A percentile compares a stretch with the other conserved stretches of the same genome.
phyloP scores from a whole-genome alignment of 2,797 vertebrate species.

The Peromyscus melanophrys region DNA sequence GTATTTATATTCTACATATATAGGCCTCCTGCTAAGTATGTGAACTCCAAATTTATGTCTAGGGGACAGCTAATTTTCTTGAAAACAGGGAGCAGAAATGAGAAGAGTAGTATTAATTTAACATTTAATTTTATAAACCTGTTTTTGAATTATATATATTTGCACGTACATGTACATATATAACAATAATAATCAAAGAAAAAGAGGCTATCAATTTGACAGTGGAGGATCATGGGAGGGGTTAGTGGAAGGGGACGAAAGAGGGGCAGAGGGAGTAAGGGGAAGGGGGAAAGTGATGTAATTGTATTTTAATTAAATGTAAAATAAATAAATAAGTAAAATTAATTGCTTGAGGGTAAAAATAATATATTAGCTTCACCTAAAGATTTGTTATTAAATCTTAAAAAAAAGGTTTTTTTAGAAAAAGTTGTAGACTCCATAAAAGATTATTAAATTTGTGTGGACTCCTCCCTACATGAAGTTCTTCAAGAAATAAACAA shows the following conservation, averaged over 20 bases:
- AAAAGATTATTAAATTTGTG: constrained; percentile 34
- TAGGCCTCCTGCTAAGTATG: not conserved
- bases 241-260: not conserved
- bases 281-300: not conserved
- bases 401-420: not conserved
- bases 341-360: not conserved
- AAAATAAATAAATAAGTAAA: not conserved
- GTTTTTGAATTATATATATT: not conserved
- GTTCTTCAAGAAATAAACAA: not conserved
- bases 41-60: not conserved
- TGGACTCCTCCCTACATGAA: not conserved
- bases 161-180: not conserved
- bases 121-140: constrained; percentile 39
- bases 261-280: not conserved
- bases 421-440: not conserved
- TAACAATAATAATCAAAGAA: not conserved
- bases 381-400: not conserved
- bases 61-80: not conserved
- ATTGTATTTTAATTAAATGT: not conserved
- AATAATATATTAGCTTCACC: constrained; percentile 17
- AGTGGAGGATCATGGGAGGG: not conserved
- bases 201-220: not conserved
- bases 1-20: not conserved
- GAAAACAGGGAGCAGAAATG: not conserved
- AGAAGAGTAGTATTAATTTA: not conserved